phyloP scores from a whole-genome alignment of 2,888 invertebrate genomes.

The Brachyptera putata region DNA sequence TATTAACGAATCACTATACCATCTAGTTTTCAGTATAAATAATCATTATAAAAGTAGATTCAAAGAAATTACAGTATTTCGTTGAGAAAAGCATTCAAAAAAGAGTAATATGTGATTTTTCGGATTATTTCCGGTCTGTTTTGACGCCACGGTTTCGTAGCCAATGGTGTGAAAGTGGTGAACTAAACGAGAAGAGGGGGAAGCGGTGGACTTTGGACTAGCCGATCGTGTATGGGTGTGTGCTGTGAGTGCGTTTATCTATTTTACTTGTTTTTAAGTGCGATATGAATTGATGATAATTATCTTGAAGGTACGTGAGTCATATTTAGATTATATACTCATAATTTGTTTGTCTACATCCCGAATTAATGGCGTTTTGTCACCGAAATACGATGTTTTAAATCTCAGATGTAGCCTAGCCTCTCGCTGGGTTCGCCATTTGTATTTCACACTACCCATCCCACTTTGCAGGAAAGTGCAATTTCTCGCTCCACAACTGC shows the following conservation, averaged over 20 bases:
- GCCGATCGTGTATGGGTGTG: slow-evolving; percentile 24
- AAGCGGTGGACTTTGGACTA: background rate
- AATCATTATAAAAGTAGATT: no score
- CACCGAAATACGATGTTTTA: background rate
- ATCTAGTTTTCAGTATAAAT: no score
- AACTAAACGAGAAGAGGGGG: background rate
- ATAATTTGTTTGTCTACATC: background rate
- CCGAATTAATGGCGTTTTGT: background rate
- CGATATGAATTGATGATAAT: slow-evolving; percentile 27
- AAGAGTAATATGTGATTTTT: no score
- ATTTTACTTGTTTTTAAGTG: slow-evolving; percentile 28
- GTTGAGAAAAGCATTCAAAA: no score
- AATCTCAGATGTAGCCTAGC: slow-evolving; percentile 22
- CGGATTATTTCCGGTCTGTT: no score
- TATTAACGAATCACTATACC: no score
- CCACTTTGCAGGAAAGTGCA: background rate
- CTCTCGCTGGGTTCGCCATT: slow-evolving; percentile 21
- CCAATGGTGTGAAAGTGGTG: background rate
- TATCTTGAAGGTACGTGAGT: slow-evolving; percentile 25
- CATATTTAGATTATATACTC: background rate
- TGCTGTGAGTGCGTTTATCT: slow-evolving; percentile 15
- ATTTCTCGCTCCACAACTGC: no score
- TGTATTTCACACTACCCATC: slow-evolving; percentile 8
- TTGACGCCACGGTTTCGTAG: background rate
- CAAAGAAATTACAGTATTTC: no score